Base-by-base conservation (phyloP, 1,140 invertebrate genomes). In the Pemphigus obesinymphae region DNA sequence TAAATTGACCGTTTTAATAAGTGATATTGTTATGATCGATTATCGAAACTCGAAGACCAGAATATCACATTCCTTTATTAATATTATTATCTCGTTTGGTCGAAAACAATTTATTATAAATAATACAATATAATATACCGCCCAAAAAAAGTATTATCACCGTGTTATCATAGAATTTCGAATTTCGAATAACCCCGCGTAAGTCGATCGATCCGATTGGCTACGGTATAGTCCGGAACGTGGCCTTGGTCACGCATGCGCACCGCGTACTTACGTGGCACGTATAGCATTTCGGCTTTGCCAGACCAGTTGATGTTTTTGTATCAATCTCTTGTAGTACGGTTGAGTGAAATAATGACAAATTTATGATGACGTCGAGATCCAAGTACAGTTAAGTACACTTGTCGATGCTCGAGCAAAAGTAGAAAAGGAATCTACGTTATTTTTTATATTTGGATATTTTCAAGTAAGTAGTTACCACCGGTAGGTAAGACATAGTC, bases 191-290 rank as follows among this genome's bases (percentile, higher is more conserved):
- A 26, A 43, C 10, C 26, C 73, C 75, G 75, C 53, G 53, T n/a
- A 61, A 61, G 61, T 8, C 0, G 23, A n/a, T 20, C 3, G 17
- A 15, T 55, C 2, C 29, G 15, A 80, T 80, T 80, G 53, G 53
- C 48, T 31, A 43, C n/a, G 3, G 20, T 43, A 48, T 43, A 40
- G 53, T 61, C 11, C n/a, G 53, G 75, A 61, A 80, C 75, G 75
- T 80, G 75, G 75, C 75, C 37, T 40, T 26, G 6, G 53, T 7
- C 4, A n/a, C 75, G 53, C 75, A 58, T 48, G 75, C 75, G 75
- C 31, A 40, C 4, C 15, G 15, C 43, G 31, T n/a, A 72, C 70
- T 72, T 72, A 72, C 70, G 70, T 72, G 70, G 70, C 70, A 72
- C 23, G 70, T 29, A 72, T n/a, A 31, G 43, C 43, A 45, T 48